These are phyloP conservation scores for Macaca mulatta DNA, from an alignment of 2,113 vertebrate species.

Conservation along the genomic window DNA sequence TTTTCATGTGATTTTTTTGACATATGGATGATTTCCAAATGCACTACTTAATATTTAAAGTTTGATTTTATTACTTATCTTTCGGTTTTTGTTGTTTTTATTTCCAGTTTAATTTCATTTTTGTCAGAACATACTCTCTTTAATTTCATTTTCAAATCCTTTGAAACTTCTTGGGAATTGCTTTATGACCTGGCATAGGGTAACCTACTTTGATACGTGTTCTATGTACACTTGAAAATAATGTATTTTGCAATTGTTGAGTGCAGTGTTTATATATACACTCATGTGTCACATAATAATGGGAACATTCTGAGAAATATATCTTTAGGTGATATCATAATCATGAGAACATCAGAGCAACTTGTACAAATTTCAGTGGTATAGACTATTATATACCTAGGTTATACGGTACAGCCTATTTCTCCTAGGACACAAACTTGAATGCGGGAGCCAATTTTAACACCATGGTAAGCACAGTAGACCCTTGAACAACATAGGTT, in stretches of 20 bases:
- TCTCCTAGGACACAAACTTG: not conserved
- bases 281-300: not conserved
- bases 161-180: not conserved
- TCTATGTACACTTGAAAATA: not conserved
- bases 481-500: not conserved
- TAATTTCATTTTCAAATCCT: constrained; percentile 6
- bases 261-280: too few species aligned
- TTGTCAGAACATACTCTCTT: not conserved
- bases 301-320: not conserved
- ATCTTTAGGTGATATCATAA: not conserved
- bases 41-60: not conserved
- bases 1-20: not conserved
- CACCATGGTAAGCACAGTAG: not conserved
- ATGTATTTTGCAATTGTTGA: not conserved
- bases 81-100: not conserved
- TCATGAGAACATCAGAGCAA: not conserved
- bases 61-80: not conserved
- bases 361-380: not conserved
- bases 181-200: not conserved
- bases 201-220: not conserved
- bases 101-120: not conserved
- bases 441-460: too few species aligned
- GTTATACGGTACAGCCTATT: not conserved
- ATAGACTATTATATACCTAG: not conserved
- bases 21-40: not conserved